Evolutionary conservation across 92 coral and sea anemone species (phyloP), one percentile per base, ranked within the genome.

Genomic region (Phymanthus crucifer): DNA sequence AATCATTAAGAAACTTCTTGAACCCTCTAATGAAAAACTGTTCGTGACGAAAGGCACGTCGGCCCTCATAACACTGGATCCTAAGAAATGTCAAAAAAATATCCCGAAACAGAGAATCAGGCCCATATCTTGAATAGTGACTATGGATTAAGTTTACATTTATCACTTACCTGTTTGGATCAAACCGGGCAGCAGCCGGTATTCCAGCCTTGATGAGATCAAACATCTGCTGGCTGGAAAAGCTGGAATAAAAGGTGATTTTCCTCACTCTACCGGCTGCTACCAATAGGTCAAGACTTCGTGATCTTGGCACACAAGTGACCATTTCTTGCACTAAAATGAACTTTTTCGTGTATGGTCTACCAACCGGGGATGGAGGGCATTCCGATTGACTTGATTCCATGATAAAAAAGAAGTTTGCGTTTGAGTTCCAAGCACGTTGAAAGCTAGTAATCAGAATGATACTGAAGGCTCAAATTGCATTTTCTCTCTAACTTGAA

Each of bases 231-330:
- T n/a, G n/a, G n/a, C n/a, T n/a, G n/a, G n/a, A 52, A 52, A 52
- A 52, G 61, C 61, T 52, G 61, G 16, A 52, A 52, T 52, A 52
- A 52, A 52, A 52, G 61, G 7, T 52, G 61, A 52, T 52, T 18
- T 52, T 18, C 61, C 61, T 52, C 61, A 52, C 61, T 23, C 61
- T 52, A 52, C 61, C 61, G 61, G 61, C 61, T 52, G 61, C 61
- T 52, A 52, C 61, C 61, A 52, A 52, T 8, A 8, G 61, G 61
- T 52, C 61, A 52, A 52, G 61, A 52, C n/a, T 52, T 7, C n/a
- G 61, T 18, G 3, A 10, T 52, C 61, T 52, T 52, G 61, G 61
- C 61, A 52, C 61, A 18, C 61, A 52, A 52, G 61, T 52, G 12
- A 52, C 61, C 12, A 52, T 52, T 52, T 52, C 61, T 7, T 52